phyloP scores from a whole-genome alignment of 2,113 vertebrate species.

The Syngnathus scovelli region DNA sequence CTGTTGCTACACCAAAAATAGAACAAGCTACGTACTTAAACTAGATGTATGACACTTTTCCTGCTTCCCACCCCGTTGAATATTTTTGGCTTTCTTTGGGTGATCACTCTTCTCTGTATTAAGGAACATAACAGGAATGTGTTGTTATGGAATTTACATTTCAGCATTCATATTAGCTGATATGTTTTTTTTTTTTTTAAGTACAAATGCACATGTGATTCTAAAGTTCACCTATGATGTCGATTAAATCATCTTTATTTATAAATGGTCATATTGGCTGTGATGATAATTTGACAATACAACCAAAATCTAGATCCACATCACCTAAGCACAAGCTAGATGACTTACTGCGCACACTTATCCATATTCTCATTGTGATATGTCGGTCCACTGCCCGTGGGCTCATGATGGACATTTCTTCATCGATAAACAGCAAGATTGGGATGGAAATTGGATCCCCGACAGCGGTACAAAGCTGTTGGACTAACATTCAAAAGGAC shows the following conservation, averaged over 20 bases:
- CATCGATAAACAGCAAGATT: slow-evolving; percentile 3
- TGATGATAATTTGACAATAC: slow-evolving; percentile 23
- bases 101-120: slow-evolving; percentile 6
- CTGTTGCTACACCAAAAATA: slow-evolving; percentile 28
- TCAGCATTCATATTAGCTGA: slow-evolving; percentile 10
- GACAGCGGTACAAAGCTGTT: slow-evolving; percentile 2
- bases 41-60: slow-evolving; percentile 21
- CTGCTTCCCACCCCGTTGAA: slow-evolving; percentile 13
- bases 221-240: slow-evolving; percentile 8
- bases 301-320: slow-evolving; percentile 23
- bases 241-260: slow-evolving; percentile 13
- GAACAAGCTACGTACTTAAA: slow-evolving; percentile 21
- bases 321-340: slow-evolving; percentile 28
- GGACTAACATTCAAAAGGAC: slow-evolving; percentile 31
- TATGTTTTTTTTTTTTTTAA: slow-evolving; percentile 16
- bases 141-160: slow-evolving; percentile 19
- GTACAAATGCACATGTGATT: slow-evolving; percentile 25
- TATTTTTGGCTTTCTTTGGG: slow-evolving; percentile 21
- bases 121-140: background rate
- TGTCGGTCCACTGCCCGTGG: slow-evolving; percentile 25
- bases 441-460: slow-evolving; percentile 5
- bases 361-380: slow-evolving; percentile 27
- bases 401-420: slow-evolving; percentile 32
- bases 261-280: slow-evolving; percentile 20
- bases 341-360: slow-evolving; percentile 40